phyloP scores from a whole-genome alignment of 2,888 invertebrate species.

The Lasius fuliginosus region DNA sequence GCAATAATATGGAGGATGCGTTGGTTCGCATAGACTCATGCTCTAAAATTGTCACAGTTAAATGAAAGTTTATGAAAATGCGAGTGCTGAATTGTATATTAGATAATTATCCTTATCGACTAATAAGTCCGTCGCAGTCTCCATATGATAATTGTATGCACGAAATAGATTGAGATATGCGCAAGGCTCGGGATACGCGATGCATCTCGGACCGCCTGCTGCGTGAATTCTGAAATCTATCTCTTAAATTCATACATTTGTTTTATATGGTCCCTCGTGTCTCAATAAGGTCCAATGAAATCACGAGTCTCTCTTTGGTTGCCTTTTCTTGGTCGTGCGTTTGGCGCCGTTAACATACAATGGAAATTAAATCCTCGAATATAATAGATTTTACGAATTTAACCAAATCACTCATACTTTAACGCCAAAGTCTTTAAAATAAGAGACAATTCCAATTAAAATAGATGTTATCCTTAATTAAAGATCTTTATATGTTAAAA shows the following conservation, averaged over 20 bases:
- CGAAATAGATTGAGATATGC: constrained; percentile 30
- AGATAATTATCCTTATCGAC: constrained; percentile 42
- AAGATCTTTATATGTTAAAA: not conserved
- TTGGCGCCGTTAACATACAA: constrained; percentile 47
- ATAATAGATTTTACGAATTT: not conserved
- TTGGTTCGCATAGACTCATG: constrained; percentile 26
- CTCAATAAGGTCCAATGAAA: constrained; percentile 73
- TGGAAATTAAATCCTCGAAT: not conserved
- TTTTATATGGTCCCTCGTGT: constrained; percentile 78
- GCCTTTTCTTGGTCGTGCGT: constrained; percentile 68
- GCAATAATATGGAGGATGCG: not conserved
- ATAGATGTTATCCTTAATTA: not conserved
- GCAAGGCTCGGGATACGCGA: constrained; percentile 14
- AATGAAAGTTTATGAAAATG: constrained; percentile 30
- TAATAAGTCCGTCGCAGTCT: constrained; percentile 44
- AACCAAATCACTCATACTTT: constrained; percentile 13
- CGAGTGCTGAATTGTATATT: not conserved
- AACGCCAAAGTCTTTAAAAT: not conserved
- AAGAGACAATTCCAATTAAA: not conserved
- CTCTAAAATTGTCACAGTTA: constrained; percentile 7
- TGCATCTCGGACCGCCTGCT: constrained; percentile 17
- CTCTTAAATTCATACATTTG: constrained; percentile 70
- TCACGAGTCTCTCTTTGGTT: constrained; percentile 66
- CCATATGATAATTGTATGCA: constrained; percentile 23
- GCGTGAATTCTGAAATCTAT: constrained; percentile 58